phyloP scores from a whole-genome alignment of 2,888 invertebrate genomes.

The Steinernema carpocapsae region DNA sequence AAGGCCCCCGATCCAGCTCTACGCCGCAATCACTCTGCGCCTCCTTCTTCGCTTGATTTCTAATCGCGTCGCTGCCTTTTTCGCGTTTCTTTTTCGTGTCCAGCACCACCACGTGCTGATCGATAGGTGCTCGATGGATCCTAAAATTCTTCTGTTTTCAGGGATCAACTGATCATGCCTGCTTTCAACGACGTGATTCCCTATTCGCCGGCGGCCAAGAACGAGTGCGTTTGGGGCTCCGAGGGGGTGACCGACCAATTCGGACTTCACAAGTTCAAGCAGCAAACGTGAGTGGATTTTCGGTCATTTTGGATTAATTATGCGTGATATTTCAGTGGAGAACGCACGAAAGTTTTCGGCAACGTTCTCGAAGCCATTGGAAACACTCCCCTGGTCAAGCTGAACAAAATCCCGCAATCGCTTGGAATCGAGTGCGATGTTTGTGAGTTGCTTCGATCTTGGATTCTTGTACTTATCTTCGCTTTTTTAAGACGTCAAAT shows the following conservation, averaged over 20 bases:
- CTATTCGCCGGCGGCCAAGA: constrained; percentile 42
- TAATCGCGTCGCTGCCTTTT: neutral
- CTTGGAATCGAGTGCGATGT: neutral
- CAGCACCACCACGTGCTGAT: constrained; percentile 9
- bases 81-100: no score
- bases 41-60: neutral
- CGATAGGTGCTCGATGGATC: constrained; percentile 30
- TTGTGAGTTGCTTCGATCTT: neutral
- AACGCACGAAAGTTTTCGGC: neutral
- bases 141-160: constrained; percentile 7
- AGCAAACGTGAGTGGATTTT: constrained; percentile 73
- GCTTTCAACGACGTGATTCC: constrained; percentile 43
- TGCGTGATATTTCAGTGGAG: neutral
- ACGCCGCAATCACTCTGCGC: no score
- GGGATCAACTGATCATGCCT: neutral
- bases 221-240: constrained; percentile 46
- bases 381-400: neutral
- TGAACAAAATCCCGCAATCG: neutral
- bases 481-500: constrained; percentile 84
- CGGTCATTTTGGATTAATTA: constrained; percentile 53
- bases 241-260: constrained; percentile 50
- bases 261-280: constrained; percentile 48
- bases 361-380: neutral
- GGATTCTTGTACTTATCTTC: no score
- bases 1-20: no score